These are phyloP conservation scores for Limulus polyphemus DNA, from an alignment of 2,888 invertebrate genomes.

Conservation along the genomic window DNA sequence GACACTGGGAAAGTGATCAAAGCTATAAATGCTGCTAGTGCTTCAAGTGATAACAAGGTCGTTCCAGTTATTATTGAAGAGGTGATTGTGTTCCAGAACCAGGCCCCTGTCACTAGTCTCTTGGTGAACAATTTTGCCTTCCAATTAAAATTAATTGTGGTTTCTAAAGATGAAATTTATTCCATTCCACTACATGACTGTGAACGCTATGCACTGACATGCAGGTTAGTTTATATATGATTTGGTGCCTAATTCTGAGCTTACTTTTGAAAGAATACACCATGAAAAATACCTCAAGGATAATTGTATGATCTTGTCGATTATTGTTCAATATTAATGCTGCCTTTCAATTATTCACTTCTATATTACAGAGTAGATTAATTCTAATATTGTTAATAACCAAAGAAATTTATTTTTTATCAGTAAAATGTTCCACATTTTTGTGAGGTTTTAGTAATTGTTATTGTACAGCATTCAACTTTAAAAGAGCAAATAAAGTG, in stretches of 20 bases:
- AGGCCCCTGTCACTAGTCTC: constrained; percentile 59
- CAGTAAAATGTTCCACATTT: too few relatives aligned
- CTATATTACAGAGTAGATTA: too few relatives aligned
- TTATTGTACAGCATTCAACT: too few relatives aligned
- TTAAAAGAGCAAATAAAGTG: too few relatives aligned
- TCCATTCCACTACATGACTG: constrained; percentile 79
- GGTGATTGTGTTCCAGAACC: constrained; percentile 55
- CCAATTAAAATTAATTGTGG: constrained; percentile 70
- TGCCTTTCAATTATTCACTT: too few relatives aligned
- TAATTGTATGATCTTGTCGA: too few relatives aligned
- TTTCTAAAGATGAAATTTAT: constrained; percentile 73
- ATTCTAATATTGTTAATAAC: too few relatives aligned
- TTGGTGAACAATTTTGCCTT: constrained; percentile 31
- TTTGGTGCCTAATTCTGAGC: too few relatives aligned
- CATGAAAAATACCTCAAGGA: too few relatives aligned
- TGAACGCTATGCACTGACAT: constrained; percentile 56
- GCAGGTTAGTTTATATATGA: constrained; percentile 50
- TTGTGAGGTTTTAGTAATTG: too few relatives aligned
- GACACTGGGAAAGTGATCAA: constrained; percentile 87
- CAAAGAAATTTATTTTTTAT: constrained; percentile 35
- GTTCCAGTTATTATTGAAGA: constrained; percentile 71
- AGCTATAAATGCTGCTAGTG: constrained; percentile 59
- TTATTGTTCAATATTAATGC: too few relatives aligned
- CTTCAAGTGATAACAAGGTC: constrained; percentile 20
- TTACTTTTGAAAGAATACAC: too few relatives aligned